phyloP scores from a whole-genome alignment of 2,797 vertebrate genomes.

The Periparus ater region DNA sequence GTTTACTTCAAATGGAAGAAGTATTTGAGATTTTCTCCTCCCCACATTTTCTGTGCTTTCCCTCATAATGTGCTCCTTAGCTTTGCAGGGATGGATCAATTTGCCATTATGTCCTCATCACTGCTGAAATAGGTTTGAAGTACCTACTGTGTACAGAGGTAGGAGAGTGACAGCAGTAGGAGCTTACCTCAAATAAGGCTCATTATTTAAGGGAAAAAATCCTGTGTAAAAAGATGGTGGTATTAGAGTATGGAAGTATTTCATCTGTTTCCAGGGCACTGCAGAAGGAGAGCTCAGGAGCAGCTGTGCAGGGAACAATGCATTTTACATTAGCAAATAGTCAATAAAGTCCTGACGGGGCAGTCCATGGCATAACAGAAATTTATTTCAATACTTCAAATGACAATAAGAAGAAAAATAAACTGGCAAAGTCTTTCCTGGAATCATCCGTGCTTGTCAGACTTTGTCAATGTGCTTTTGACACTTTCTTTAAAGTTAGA shows the following conservation, averaged over 20 bases:
- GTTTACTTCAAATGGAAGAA: background rate
- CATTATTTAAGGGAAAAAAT: background rate
- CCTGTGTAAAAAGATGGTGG: background rate
- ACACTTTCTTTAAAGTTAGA: conserved; percentile 43
- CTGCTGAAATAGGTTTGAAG: background rate
- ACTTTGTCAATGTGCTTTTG: conserved; percentile 61
- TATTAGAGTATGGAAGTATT: conserved; percentile 16
- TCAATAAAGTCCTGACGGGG: background rate
- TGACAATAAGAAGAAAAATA: conserved; percentile 48
- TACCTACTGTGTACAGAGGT: background rate
- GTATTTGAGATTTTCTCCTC: background rate
- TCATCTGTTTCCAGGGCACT: conserved; percentile 37
- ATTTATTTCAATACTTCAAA: conserved; percentile 67
- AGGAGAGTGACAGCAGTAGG: background rate
- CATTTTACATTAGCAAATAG: conserved; percentile 46
- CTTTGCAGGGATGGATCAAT: background rate
- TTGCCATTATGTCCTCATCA: background rate
- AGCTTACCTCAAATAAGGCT: background rate
- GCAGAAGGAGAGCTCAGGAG: background rate
- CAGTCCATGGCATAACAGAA: conserved; percentile 31
- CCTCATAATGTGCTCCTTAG: background rate
- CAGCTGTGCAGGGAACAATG: background rate
- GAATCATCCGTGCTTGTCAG: conserved; percentile 59
- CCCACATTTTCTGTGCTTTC: background rate
- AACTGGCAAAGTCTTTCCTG: conserved; percentile 39